These are phyloP conservation scores for Phenganax marumi DNA, from an alignment of 92 coral and sea anemone species.

Conservation along the genomic window DNA sequence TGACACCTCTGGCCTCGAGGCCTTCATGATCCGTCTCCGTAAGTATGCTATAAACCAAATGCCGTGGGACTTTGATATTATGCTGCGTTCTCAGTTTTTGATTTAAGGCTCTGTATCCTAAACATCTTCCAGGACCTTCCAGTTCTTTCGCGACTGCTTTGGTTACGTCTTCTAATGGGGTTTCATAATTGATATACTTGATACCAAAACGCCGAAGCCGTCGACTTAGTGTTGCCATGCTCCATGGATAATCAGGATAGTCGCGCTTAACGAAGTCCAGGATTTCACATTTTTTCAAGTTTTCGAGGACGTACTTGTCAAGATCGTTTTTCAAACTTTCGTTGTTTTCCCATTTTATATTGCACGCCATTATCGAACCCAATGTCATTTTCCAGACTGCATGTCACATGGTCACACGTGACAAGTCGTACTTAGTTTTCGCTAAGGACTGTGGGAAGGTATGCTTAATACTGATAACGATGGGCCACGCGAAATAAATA, in stretches of 20 bases:
- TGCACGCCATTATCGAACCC: slow-evolving; percentile 15
- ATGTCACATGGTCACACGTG: too few species aligned
- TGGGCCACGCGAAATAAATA: background rate
- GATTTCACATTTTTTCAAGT: slow-evolving; percentile 48
- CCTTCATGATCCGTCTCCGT: slow-evolving; percentile 33
- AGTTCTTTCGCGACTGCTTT: slow-evolving; percentile 59
- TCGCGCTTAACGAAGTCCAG: slow-evolving; percentile 53
- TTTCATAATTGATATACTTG: slow-evolving; percentile 55
- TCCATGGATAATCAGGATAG: slow-evolving; percentile 61
- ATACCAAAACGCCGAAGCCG: slow-evolving; percentile 61
- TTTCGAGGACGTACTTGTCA: slow-evolving; percentile 26
- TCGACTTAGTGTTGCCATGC: slow-evolving; percentile 53
- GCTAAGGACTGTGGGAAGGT: slow-evolving; percentile 2
- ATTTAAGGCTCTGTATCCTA: slow-evolving; percentile 62
- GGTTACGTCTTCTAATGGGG: slow-evolving; percentile 48
- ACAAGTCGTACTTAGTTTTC: too few species aligned
- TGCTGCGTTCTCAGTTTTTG: slow-evolving; percentile 57
- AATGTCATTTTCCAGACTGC: too few species aligned
- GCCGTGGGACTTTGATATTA: slow-evolving; percentile 57
- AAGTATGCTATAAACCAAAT: slow-evolving; percentile 32
- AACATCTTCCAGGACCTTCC: slow-evolving; percentile 24
- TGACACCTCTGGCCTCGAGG: slow-evolving; percentile 55
- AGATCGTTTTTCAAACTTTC: slow-evolving; percentile 19
- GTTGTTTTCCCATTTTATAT: slow-evolving; percentile 25
- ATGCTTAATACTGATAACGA: slow-evolving; percentile 5